These are phyloP conservation scores for Caenorhabditis elegans DNA, from an alignment of 1,140 invertebrate genomes.

Conservation along the genomic window WBcel235 BX284605.5:9284501-9285000, in stretches of 20 bases:
- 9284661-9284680: no score
- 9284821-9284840: constrained; percentile 63
- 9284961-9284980: background rate
- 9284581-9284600: constrained; percentile 33
- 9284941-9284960: constrained; percentile 37
- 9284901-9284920: constrained; percentile 58
- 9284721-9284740: constrained; percentile 60
- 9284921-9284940: constrained; percentile 38
- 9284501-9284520: constrained; percentile 48
- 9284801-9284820: constrained; percentile 64
- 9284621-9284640: constrained; percentile 40
- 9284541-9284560: constrained; percentile 63
- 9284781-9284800: constrained; percentile 64
- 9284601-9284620: constrained; percentile 48
- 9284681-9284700: background rate
- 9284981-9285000: no score
- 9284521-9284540: constrained; percentile 64
- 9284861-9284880: constrained; percentile 59
- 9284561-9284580: constrained; percentile 44
- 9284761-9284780: constrained; percentile 66
- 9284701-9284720: constrained; percentile 22
- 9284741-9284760: constrained; percentile 65
- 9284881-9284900: constrained; percentile 66
- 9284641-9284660: no score
- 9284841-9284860: no score